phyloP scores from a whole-genome alignment of 2,797 vertebrate genomes.

The Melopsittacus undulatus region DNA sequence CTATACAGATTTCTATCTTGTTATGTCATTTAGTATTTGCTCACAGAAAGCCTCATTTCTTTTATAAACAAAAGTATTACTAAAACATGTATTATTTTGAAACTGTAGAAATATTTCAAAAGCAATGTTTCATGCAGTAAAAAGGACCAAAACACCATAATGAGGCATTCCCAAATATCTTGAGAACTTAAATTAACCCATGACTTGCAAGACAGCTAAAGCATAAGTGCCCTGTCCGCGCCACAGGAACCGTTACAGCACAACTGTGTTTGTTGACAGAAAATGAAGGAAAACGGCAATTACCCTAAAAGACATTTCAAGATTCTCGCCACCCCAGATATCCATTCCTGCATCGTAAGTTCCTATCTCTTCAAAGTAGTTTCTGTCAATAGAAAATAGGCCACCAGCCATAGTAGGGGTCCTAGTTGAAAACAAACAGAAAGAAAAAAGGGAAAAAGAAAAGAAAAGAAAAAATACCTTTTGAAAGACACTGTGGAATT shows the following conservation, averaged over 20 bases:
- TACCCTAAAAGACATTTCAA: constrained; percentile 99
- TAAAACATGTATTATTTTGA: neutral
- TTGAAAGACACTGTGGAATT: constrained; percentile 73
- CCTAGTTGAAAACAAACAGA: constrained; percentile 80
- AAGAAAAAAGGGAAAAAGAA: constrained; percentile 34
- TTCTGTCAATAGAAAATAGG: constrained; percentile 95
- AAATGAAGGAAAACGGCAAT: constrained; percentile 78
- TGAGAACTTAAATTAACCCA: neutral
- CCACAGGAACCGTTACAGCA: constrained; percentile 22
- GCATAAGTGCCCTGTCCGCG: neutral
- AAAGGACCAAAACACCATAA: neutral
- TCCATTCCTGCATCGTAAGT: constrained; percentile 99
- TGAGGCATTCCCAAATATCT: neutral
- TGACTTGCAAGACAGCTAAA: neutral
- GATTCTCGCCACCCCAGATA: constrained; percentile 99
- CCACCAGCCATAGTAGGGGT: constrained; percentile 99
- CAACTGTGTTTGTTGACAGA: constrained; percentile 9
- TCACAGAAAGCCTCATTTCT: neutral
- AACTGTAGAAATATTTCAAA: neutral
- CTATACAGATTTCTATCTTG: neutral
- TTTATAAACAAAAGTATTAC: neutral
- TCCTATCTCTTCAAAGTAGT: constrained; percentile 98
- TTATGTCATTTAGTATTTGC: neutral
- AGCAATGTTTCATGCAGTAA: neutral
- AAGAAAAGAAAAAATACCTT: constrained; percentile 57